Evolutionary conservation across 2,113 vertebrate genomes (phyloP), one percentile per base, ranked within the genome.

Genomic region (Carassius auratus): DNA sequence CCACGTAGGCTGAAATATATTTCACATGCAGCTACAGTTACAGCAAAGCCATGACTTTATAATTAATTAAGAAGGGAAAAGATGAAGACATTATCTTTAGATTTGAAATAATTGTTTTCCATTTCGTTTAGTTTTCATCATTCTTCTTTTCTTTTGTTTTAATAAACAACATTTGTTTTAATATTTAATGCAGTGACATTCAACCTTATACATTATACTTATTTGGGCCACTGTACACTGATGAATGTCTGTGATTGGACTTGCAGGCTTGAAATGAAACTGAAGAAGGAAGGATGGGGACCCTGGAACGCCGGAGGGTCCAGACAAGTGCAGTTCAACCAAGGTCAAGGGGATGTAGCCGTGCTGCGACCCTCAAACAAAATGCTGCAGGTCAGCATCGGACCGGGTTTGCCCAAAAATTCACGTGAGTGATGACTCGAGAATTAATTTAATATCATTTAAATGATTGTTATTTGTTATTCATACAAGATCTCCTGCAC

Each of bases 201-300:
- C 45, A 12, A 48, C 3, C 36, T 26, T 26, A 26, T 26, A 26
- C 26, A 26, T 26, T 26, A 23, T 7, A 14, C 23, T n/a, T 48
- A 3, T 48, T 15, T 42, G 5, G n/a, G 21, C 38, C 42, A 26
- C 30, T 50, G 10, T 75, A 17, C 48, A 21, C 12, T 50, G 50
- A 75, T 52, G 12, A 45, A 13, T 52, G 21, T 45, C 13, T 42
- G 14, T 79, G 48, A 78, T 5, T 86, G 30, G 26, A 71, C 26
- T 14, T 86, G 74, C 83, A 99, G 98, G 92, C 95, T 99, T 92
- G 97, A 99, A 90, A 86, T 99, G 92, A 99, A 99, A 91, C 90
- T 99, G 91, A 99, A 99, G 89, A 99, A 99, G 93, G 98, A 99
- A 93, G 97, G 93, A 84, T 99, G 97, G 97, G 98, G 97, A 4